A percentile compares a stretch with the other conserved stretches of the same genome.
phyloP scores from a whole-genome alignment of 2,113 vertebrate species.

The Balaeniceps rex region DNA sequence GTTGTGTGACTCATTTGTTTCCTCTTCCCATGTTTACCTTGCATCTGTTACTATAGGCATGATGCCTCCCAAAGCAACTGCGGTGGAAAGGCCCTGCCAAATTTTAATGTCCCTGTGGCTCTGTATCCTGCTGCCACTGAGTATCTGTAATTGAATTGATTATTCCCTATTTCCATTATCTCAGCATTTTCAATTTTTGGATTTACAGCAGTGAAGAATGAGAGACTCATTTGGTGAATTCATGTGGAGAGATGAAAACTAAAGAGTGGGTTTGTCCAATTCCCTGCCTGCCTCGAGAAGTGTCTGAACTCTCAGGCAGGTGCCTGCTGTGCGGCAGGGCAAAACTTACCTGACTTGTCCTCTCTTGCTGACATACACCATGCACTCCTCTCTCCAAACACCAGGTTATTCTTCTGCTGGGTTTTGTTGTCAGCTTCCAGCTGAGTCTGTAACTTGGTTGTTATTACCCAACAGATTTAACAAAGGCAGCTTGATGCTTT shows the following conservation, averaged over 20 bases:
- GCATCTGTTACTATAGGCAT: neutral
- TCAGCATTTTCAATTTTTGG: neutral
- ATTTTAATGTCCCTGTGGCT: neutral
- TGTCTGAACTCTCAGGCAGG: neutral
- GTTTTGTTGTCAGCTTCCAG: neutral
- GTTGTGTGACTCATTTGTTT: neutral
- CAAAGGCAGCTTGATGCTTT: neutral
- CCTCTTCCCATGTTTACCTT: neutral
- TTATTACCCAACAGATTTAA: neutral
- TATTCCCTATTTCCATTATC: neutral
- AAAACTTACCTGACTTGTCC: neutral
- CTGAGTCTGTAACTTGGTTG: neutral
- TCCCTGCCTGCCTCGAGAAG: neutral
- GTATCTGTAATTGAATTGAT: neutral
- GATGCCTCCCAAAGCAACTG: neutral
- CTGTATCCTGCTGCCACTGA: neutral
- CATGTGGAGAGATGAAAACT: neutral
- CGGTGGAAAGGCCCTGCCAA: neutral
- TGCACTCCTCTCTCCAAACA: neutral
- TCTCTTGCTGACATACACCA: neutral
- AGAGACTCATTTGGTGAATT: neutral
- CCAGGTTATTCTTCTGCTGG: fast-evolving
- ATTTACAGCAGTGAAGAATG: neutral
- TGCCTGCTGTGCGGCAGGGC: neutral
- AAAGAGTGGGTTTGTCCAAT: neutral